Conservation (phyloP, 2,888 invertebrate species). For the Rugalucina vietnamica region DNA sequence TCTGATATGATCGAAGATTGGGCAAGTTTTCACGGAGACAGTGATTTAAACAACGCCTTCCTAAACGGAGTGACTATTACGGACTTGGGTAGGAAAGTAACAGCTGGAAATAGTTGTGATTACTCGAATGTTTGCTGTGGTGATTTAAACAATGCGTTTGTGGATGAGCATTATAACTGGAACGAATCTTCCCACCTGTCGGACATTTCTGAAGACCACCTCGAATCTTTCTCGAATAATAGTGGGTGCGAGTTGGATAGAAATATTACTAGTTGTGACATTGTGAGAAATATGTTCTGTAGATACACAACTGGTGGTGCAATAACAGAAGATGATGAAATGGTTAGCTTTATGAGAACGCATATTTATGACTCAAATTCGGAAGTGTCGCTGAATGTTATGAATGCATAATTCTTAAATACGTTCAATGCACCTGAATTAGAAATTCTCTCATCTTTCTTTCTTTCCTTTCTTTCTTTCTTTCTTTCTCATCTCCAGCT, state of each 20-base stretch:
- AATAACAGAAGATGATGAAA: neutral
- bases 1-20: neutral
- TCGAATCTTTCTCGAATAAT: neutral
- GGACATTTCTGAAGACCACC: neutral
- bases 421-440: too few relatives aligned
- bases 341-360: neutral
- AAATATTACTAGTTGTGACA: neutral
- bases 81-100: too few relatives aligned
- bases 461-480: too few relatives aligned
- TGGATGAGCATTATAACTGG: neutral
- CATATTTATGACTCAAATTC: neutral
- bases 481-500: too few relatives aligned
- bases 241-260: neutral
- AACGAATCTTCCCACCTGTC: neutral
- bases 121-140: neutral
- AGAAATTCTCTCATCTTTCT: too few relatives aligned
- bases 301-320: neutral
- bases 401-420: too few relatives aligned
- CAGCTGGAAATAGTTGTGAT: neutral
- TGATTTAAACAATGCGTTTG: neutral
- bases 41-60: neutral
- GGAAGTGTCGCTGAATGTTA: too few relatives aligned
- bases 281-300: constrained; percentile 2
- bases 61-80: neutral
- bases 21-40: neutral